Evolutionary conservation across 30 jellyfish, hydroid and myxozoan genomes (phyloP).

Genomic region (Chrysaora quinquecirrha): DNA sequence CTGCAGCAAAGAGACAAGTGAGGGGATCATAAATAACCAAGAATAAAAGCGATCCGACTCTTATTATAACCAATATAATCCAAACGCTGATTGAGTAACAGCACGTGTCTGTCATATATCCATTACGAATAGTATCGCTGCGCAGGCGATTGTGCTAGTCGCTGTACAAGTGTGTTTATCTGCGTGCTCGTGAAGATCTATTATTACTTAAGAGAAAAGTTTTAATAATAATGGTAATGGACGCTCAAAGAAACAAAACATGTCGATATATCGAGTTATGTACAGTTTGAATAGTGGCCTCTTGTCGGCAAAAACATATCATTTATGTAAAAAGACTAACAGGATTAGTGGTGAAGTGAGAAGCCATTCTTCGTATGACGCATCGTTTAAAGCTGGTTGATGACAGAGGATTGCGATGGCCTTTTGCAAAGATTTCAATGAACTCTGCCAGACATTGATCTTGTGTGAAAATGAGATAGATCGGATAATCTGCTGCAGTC

Average conservation of each 20-base stretch:
- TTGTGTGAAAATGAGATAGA: constrained; percentile 58
- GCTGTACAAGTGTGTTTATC: not conserved
- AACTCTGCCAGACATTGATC: constrained; percentile 54
- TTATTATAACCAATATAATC: not conserved
- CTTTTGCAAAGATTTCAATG: constrained; percentile 21
- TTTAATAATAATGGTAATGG: constrained; percentile 35
- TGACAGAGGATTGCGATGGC: constrained; percentile 59
- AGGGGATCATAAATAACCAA: not conserved
- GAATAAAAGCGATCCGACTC: not conserved
- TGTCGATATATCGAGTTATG: not conserved
- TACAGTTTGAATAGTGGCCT: constrained; percentile 18
- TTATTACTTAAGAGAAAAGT: not conserved
- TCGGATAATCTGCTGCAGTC: constrained; percentile 56
- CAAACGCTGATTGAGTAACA: not conserved
- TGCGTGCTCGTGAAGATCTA: not conserved
- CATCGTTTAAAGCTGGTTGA: constrained; percentile 30
- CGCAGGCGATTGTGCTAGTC: not conserved
- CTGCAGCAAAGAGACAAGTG: not conserved
- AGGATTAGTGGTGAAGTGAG: constrained; percentile 49
- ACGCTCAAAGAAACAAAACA: constrained; percentile 23
- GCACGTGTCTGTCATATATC: not conserved
- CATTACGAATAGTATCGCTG: not conserved
- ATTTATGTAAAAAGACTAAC: constrained; percentile 52
- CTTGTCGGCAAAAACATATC: constrained; percentile 61
- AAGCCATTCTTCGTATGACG: constrained; percentile 44